phyloP scores from a whole-genome alignment of 2,888 invertebrate species.

The Himalopsyche anomala region DNA sequence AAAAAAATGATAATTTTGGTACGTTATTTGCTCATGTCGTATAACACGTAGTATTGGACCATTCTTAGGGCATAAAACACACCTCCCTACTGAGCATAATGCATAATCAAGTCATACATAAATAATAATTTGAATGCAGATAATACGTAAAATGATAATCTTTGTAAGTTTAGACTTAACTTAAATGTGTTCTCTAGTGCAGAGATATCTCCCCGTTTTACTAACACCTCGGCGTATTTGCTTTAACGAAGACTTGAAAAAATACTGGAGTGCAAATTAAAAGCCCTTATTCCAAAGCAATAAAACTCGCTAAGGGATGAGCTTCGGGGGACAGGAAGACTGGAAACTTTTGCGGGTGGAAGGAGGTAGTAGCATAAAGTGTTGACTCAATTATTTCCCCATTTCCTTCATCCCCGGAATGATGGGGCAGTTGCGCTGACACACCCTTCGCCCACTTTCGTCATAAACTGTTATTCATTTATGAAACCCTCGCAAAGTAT shows the following conservation, averaged over 20 bases:
- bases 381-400: conserved; percentile 66
- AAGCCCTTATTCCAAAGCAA: conserved; percentile 64
- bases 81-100: too few species aligned
- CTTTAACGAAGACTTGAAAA: conserved; percentile 63
- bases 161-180: background rate
- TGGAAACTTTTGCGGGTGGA: conserved; percentile 37
- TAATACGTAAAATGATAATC: background rate
- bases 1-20: too few species aligned
- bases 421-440: conserved; percentile 52
- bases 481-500: conserved; percentile 48
- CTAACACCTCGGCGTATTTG: conserved; percentile 60
- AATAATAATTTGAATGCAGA: background rate
- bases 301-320: conserved; percentile 54
- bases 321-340: conserved; percentile 48
- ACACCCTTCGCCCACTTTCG: conserved; percentile 52
- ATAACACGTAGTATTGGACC: too few species aligned
- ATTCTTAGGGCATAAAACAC: too few species aligned
- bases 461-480: conserved; percentile 60
- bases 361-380: conserved; percentile 62
- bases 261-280: conserved; percentile 65
- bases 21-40: too few species aligned
- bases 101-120: too few species aligned
- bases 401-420: conserved; percentile 60
- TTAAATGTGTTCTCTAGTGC: background rate
- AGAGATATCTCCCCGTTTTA: conserved; percentile 41